phyloP scores from a whole-genome alignment of 2,113 vertebrate species.

The Ellobius talpinus region DNA sequence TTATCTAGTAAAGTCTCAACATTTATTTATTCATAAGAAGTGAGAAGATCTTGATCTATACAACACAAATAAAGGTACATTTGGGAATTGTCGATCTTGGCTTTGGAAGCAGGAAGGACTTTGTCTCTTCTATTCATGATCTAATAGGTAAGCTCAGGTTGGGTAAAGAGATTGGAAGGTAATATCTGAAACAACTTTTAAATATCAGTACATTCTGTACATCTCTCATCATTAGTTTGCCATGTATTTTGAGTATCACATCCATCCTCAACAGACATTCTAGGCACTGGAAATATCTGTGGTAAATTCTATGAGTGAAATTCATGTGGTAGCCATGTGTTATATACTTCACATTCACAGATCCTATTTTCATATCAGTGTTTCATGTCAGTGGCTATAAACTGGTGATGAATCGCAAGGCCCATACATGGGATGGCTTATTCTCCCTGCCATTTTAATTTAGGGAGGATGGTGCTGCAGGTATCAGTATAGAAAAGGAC shows the following conservation, averaged over 20 bases:
- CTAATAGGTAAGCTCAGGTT: not conserved
- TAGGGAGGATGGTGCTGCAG: not conserved
- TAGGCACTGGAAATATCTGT: not conserved
- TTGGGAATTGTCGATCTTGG: not conserved
- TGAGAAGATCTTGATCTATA: not conserved
- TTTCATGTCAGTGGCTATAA: constrained; percentile 43
- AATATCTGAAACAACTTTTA: not conserved
- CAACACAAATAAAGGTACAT: not conserved
- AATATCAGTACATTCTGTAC: not conserved
- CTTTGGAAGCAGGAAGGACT: not conserved
- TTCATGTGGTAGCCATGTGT: not conserved
- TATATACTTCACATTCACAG: not conserved
- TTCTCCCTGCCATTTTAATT: not conserved
- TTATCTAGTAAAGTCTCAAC: not conserved
- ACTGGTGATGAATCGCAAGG: not conserved
- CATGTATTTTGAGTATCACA: not conserved
- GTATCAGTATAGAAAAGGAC: not conserved
- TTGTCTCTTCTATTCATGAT: not conserved
- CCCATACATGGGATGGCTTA: not conserved
- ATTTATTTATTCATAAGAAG: constrained; percentile 32
- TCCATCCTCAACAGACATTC: not conserved
- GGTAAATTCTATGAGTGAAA: not conserved
- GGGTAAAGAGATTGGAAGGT: not conserved
- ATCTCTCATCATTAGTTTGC: not conserved
- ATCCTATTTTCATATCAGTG: not conserved